phyloP scores from a whole-genome alignment of 1,140 invertebrate species.

The Teleopsis dalmanni region DNA sequence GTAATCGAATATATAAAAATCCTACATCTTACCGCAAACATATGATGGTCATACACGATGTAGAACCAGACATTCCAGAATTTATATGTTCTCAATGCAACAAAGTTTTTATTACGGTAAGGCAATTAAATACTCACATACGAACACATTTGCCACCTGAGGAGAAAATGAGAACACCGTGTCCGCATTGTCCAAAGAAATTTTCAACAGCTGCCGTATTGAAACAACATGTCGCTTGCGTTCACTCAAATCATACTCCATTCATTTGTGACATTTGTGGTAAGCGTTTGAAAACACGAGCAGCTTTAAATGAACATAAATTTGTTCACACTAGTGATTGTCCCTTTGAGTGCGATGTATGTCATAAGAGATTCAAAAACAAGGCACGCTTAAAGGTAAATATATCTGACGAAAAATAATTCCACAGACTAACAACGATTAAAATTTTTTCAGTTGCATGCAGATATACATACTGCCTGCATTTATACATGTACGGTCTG shows the following conservation, averaged over 20 bases:
- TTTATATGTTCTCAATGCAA: slow-evolving; percentile 41
- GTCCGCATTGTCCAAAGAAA: slow-evolving; percentile 34
- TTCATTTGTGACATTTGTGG: slow-evolving; percentile 47
- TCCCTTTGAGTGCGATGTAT: slow-evolving; percentile 46
- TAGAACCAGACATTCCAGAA: slow-evolving; percentile 22
- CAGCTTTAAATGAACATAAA: slow-evolving; percentile 46
- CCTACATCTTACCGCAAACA: slow-evolving; percentile 26
- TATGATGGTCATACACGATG: slow-evolving; percentile 22
- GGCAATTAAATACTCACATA: slow-evolving; percentile 39
- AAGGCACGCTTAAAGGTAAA: slow-evolving; percentile 31
- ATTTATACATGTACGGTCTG: slow-evolving; percentile 45
- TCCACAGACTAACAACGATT: not conserved
- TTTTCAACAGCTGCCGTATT: slow-evolving; percentile 35
- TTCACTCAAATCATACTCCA: slow-evolving; percentile 45
- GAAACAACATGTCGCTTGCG: slow-evolving; percentile 42
- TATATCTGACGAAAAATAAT: not conserved
- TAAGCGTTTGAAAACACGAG: slow-evolving; percentile 45
- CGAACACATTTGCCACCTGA: slow-evolving; percentile 43
- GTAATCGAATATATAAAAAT: slow-evolving; percentile 26
- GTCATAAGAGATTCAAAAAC: slow-evolving; percentile 43
- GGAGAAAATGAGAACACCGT: slow-evolving; percentile 39
- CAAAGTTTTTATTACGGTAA: slow-evolving; percentile 33
- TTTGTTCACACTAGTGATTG: slow-evolving; percentile 47
- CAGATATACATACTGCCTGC: slow-evolving; percentile 44
- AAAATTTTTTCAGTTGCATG: slow-evolving; percentile 20